These are phyloP conservation scores for Passer domesticus DNA, from an alignment of 2,113 vertebrate genomes.

Conservation along the genomic window DNA sequence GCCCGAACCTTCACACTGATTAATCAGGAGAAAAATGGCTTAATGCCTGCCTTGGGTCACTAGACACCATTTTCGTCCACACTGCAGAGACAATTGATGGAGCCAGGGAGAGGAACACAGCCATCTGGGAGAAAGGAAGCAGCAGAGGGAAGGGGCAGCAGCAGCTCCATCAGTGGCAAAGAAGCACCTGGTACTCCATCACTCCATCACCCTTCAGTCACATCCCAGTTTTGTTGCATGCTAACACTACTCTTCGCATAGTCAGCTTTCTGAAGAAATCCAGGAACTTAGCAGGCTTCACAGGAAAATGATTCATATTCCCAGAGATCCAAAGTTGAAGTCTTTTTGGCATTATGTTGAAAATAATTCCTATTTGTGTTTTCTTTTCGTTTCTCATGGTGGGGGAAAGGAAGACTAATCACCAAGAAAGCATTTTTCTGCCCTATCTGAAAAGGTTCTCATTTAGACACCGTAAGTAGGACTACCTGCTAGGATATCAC, in stretches of 20 bases:
- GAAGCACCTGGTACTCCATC: background rate
- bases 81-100: background rate
- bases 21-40: background rate
- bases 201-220: background rate
- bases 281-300: background rate
- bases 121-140: accelerated
- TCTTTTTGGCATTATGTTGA: background rate
- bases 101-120: background rate
- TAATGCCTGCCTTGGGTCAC: background rate
- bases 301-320: background rate
- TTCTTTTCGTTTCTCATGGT: background rate
- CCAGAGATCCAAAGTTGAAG: background rate
- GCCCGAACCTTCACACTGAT: background rate
- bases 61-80: background rate
- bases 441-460: background rate
- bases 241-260: accelerated
- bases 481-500: background rate
- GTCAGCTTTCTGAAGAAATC: background rate
- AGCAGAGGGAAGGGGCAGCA: background rate
- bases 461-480: background rate
- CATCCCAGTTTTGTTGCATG: background rate
- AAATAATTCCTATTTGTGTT: background rate
- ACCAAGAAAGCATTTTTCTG: background rate
- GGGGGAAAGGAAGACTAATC: background rate
- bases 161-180: background rate